Evolutionary conservation across 2,797 vertebrate genomes (phyloP).

Genomic region (Melanotaenia parkinsoni): DNA sequence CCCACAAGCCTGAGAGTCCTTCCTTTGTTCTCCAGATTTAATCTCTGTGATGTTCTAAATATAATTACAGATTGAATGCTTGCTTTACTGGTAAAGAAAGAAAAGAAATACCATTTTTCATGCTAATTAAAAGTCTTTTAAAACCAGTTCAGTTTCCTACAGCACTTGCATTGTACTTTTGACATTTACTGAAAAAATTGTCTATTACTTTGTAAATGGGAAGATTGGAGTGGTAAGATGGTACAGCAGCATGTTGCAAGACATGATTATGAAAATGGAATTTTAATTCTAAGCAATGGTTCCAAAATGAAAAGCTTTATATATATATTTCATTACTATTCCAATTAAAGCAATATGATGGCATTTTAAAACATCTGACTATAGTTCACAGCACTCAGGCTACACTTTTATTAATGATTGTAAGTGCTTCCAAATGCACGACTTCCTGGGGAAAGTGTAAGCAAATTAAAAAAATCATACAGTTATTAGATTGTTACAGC

Average conservation of each 20-base stretch:
- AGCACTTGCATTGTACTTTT: conserved; percentile 5
- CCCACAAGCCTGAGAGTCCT: too few relatives aligned
- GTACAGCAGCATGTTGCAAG: neutral
- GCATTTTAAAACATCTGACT: conserved; percentile 13
- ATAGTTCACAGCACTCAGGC: neutral
- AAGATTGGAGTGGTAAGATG: neutral
- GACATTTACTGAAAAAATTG: conserved; percentile 15
- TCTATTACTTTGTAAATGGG: conserved; percentile 16
- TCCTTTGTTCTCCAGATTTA: too few relatives aligned
- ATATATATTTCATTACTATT: conserved; percentile 10
- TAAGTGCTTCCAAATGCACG: neutral
- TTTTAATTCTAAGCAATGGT: conserved; percentile 1
- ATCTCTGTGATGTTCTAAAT: conserved; percentile 23
- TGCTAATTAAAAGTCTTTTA: conserved; percentile 1
- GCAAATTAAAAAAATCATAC: neutral
- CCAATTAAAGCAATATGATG: conserved; percentile 5
- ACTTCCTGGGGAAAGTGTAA: neutral
- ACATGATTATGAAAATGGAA: conserved; percentile 1
- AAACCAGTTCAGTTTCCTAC: conserved; percentile 4
- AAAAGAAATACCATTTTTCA: conserved; percentile 10
- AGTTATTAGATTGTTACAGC: neutral
- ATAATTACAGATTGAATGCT: conserved; percentile 16
- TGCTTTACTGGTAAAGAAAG: conserved; percentile 20
- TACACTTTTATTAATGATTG: neutral
- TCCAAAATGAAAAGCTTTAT: conserved; percentile 1